Evolutionary conservation across 2,797 vertebrate genomes (phyloP).

Genomic region (Spondyliosoma cantharus): DNA sequence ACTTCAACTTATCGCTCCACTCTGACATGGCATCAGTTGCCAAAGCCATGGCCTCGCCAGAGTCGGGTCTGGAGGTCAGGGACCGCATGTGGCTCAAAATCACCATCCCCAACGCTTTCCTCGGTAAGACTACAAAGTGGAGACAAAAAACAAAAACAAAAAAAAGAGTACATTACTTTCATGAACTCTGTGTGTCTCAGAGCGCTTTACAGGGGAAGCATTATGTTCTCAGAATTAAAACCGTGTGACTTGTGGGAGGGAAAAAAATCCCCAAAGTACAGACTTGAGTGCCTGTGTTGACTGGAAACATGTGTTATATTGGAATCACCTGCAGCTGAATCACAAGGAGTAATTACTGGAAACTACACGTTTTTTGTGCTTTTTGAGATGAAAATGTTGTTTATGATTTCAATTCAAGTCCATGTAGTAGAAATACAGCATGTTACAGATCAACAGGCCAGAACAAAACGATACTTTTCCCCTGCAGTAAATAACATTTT

Average conservation of each 20-base stretch:
- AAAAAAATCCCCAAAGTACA: constrained; percentile 34
- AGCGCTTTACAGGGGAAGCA: constrained; percentile 63
- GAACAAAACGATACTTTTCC: neutral
- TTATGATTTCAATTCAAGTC: neutral
- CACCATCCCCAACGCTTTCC: constrained; percentile 95
- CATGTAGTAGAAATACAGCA: neutral
- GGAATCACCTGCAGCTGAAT: constrained; percentile 76
- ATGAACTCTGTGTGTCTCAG: constrained; percentile 37
- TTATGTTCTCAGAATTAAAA: constrained; percentile 77
- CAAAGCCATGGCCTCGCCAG: constrained; percentile 94
- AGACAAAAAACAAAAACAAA: neutral
- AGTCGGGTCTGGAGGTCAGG: constrained; percentile 93
- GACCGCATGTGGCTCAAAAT: constrained; percentile 93
- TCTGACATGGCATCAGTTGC: constrained; percentile 95
- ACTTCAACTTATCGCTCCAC: constrained; percentile 92
- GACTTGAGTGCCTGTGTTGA: constrained; percentile 54
- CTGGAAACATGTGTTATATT: constrained; percentile 74
- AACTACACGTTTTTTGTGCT: constrained; percentile 39
- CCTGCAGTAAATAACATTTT: neutral
- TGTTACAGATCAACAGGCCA: neutral
- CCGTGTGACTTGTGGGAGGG: constrained; percentile 71
- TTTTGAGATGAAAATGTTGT: constrained; percentile 24
- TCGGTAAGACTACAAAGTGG: constrained; percentile 79
- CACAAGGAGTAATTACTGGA: constrained; percentile 64
- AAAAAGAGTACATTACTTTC: constrained; percentile 14